phyloP scores from a whole-genome alignment of 2,113 vertebrate species.

The Protomyctophum bolini region DNA sequence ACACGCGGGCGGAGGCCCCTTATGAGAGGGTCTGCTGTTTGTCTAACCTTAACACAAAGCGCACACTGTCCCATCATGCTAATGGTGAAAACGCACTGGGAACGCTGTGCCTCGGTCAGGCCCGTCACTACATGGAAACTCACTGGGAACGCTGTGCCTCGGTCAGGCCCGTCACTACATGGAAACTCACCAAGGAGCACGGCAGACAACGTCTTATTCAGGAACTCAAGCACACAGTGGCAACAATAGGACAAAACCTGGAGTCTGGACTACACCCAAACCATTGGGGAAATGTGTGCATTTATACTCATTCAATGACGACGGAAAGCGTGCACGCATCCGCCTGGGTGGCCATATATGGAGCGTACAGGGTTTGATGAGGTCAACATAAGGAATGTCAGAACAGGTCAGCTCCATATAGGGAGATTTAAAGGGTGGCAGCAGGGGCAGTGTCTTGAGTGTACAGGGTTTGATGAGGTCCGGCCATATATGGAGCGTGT shows the following conservation, averaged over 20 bases:
- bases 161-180: constrained; percentile 51
- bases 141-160: constrained; percentile 40
- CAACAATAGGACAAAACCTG: constrained; percentile 11
- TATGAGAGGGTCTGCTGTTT: constrained; percentile 61
- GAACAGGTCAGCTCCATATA: too few relatives aligned
- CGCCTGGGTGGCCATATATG: too few relatives aligned
- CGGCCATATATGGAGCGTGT: too few relatives aligned
- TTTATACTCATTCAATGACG: background rate
- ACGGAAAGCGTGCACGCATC: background rate
- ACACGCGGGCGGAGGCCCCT: constrained; percentile 39
- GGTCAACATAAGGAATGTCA: too few relatives aligned
- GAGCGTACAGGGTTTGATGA: too few relatives aligned
- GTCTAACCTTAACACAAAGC: constrained; percentile 63
- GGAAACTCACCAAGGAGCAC: constrained; percentile 57
- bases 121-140: constrained; percentile 60
- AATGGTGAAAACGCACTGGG: constrained; percentile 42
- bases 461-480: too few relatives aligned
- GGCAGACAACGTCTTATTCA: constrained; percentile 26
- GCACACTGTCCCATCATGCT: constrained; percentile 59
- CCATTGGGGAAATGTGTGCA: background rate
- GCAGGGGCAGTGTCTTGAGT: too few relatives aligned
- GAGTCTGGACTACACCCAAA: constrained; percentile 20
- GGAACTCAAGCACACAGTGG: background rate
- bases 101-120: constrained; percentile 42
- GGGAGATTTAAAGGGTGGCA: too few relatives aligned